Evolutionary conservation across 2,888 invertebrate genomes (phyloP).

Genomic region (Koerneria pararmatus): DNA sequence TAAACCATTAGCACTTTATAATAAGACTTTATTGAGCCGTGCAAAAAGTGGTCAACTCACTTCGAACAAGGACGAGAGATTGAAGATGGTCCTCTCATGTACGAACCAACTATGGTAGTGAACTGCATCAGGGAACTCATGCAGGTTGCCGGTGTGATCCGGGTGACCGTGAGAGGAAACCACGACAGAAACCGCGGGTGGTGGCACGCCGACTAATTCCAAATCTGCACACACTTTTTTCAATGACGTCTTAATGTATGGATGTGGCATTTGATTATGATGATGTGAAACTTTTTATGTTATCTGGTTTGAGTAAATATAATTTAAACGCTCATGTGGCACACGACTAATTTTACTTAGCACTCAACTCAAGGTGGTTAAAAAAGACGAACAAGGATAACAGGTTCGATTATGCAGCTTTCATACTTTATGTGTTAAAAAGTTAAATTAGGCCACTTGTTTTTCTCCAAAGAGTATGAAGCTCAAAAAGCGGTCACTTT

Average conservation of each 20-base stretch:
- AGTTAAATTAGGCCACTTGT: no score
- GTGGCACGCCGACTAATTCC: constrained; percentile 35
- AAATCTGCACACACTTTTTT: constrained; percentile 32
- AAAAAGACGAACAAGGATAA: constrained; percentile 14
- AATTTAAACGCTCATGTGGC: no score
- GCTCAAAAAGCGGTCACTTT: constrained; percentile 35
- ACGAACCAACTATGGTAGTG: constrained; percentile 45
- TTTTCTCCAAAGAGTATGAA: no score
- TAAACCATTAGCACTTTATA: no score
- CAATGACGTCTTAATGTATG: background rate
- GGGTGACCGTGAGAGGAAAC: constrained; percentile 57
- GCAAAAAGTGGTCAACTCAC: no score
- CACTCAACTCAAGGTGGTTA: no score
- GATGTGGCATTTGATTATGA: no score
- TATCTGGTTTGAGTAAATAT: no score
- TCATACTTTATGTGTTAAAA: no score
- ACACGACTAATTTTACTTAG: no score
- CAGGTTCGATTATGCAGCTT: background rate
- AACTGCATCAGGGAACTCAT: constrained; percentile 45
- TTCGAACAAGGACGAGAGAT: constrained; percentile 43
- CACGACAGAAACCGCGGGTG: constrained; percentile 50
- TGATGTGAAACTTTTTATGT: no score
- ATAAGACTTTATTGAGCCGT: no score
- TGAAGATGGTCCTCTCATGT: constrained; percentile 48
- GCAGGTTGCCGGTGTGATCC: constrained; percentile 45